Base-by-base conservation (phyloP, 2,113 vertebrate genomes). In the Mirza zaza region DNA sequence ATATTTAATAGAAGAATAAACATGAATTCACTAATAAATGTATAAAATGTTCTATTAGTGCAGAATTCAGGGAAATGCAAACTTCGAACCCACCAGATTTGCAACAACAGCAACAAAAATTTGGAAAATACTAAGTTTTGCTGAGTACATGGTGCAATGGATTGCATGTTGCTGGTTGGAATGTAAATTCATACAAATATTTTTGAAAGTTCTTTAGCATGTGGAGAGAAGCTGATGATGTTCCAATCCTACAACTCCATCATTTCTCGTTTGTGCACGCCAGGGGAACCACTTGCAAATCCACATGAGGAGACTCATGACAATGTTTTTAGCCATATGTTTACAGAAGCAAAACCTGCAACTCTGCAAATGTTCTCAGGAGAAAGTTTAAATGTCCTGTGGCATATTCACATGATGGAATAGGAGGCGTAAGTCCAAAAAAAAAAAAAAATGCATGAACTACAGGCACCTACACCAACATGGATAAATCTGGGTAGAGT, bases 181-280 rank as follows among this genome's bases (percentile, higher is more conserved):
- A 8, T 23, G 6, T 52, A 65, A 42, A 57, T 67, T 23, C 52
- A 59, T 11, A 42, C 8, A 39, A 34, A 15, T 8, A 29, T n/a
- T 82, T 76, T 18, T 21, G 39, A 27, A 63, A 89, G 32, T 55
- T 55, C 34, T 68, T 36, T 8, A 11, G 5, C 50, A 34, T 32
- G 42, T 0, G 34, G 39, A 70, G 13, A 32, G 87, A 89, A 36
- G 27, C 0, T n/a, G 25, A 70, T 57, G 63, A 50, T 36, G 14
- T 50, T 52, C 75, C n/a, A 36, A 25, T 36, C 21, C 27, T 32
- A n/a, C 7, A 79, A 23, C 42, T 17, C 13, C 21, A 50, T 14
- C 42, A 39, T 1, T 10, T 12, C 27, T 76, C 7, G 25, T 57
- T 17, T 20, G 13, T 15, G 17, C 5, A 21, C 0, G 0, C 34